Evolutionary conservation across 2,113 vertebrate species (phyloP).

Genomic region (Lichenostomus cassidix): DNA sequence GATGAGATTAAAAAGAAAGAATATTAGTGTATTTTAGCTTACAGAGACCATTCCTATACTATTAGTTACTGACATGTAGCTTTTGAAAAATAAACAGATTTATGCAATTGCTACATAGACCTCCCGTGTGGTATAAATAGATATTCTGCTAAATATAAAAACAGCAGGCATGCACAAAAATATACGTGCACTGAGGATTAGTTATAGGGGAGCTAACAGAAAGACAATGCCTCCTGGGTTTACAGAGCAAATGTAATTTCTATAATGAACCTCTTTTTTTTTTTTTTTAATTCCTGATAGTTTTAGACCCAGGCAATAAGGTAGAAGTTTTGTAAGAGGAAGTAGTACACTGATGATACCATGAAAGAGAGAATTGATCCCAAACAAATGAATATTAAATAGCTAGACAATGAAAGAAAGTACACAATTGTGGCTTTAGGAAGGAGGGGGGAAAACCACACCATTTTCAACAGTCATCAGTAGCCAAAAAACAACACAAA

Average conservation of each 20-base stretch:
- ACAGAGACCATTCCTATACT: not conserved
- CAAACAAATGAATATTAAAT: constrained; percentile 59
- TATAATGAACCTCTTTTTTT: constrained; percentile 68
- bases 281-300: constrained; percentile 39
- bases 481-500: constrained; percentile 35
- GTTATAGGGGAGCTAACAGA: constrained; percentile 55
- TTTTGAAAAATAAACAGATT: constrained; percentile 65
- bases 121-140: constrained; percentile 63
- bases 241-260: constrained; percentile 71
- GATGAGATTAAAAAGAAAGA: not conserved
- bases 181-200: constrained; percentile 44
- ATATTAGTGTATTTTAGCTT: constrained; percentile 24
- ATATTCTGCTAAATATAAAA: constrained; percentile 27
- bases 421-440: constrained; percentile 41
- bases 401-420: constrained; percentile 20
- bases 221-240: constrained; percentile 73
- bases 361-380: constrained; percentile 32
- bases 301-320: constrained; percentile 48
- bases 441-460: not conserved
- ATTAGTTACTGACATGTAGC: constrained; percentile 23
- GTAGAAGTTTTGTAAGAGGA: constrained; percentile 22
- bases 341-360: not conserved
- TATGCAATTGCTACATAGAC: not conserved
- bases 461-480: constrained; percentile 62
- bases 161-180: constrained; percentile 1